phyloP scores from a whole-genome alignment of 2,797 vertebrate species.

The Florisuga fusca region DNA sequence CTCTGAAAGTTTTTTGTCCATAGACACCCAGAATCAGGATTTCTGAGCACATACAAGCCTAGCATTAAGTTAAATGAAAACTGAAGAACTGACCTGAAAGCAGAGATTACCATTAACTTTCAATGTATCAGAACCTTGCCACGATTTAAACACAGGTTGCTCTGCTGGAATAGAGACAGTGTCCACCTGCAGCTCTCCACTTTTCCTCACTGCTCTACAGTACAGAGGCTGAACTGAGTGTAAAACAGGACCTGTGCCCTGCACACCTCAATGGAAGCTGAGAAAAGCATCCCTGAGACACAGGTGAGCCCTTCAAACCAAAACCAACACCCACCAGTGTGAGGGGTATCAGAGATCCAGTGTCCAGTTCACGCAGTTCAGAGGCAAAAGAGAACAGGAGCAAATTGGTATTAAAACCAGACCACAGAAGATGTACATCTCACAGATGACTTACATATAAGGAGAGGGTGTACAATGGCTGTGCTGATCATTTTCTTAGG shows the following conservation, averaged over 20 bases:
- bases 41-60: constrained; percentile 14
- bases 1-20: background rate
- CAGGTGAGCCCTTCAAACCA: background rate
- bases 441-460: background rate
- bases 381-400: background rate
- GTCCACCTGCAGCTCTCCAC: background rate
- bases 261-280: too few species aligned
- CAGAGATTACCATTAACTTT: constrained; percentile 49
- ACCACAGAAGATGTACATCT: background rate
- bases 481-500: constrained; percentile 28
- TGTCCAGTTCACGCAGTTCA: background rate
- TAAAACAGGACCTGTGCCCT: background rate
- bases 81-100: constrained; percentile 48
- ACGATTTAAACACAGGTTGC: background rate
- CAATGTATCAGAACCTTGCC: constrained; percentile 21
- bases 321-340: background rate
- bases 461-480: background rate
- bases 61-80: constrained; percentile 48
- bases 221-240: background rate
- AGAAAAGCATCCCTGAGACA: background rate
- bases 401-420: background rate
- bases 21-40: background rate
- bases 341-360: accelerated
- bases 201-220: background rate
- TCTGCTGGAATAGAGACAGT: background rate